A percentile compares a stretch with the other conserved stretches of the same genome.
These are phyloP conservation scores for Drosophila robusta DNA, from an alignment of 2,888 invertebrate genomes.

Conservation along the genomic window DNA sequence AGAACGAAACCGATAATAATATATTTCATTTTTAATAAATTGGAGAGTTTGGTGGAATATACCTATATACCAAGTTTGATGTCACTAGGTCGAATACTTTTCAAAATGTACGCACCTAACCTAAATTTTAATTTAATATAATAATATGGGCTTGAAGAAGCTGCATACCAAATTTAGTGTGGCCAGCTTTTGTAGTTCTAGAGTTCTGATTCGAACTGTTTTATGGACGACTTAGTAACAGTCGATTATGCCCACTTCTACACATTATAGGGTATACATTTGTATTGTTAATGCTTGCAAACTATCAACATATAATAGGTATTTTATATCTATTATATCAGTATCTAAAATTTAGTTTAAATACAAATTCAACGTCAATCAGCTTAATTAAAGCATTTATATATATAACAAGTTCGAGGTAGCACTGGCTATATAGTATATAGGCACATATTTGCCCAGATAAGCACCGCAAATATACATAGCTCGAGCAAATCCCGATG, in stretches of 20 bases:
- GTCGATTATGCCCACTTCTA: not conserved
- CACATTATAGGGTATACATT: not conserved
- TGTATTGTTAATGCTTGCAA: too few relatives aligned
- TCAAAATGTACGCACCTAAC: too few relatives aligned
- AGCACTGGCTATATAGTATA: constrained; percentile 1
- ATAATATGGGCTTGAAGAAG: too few relatives aligned
- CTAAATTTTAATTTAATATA: too few relatives aligned
- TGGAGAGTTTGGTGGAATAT: too few relatives aligned
- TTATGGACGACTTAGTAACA: not conserved
- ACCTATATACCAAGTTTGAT: too few relatives aligned
- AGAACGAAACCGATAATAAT: not conserved
- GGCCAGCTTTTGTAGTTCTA: not conserved
- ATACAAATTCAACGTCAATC: constrained; percentile 2
- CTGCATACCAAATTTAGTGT: not conserved
- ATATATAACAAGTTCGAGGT: not conserved
- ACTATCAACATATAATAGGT: not conserved
- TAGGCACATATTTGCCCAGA: constrained; percentile 18
- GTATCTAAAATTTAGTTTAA: not conserved
- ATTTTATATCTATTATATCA: not conserved
- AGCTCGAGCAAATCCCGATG: constrained; percentile 29
- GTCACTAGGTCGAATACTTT: too few relatives aligned
- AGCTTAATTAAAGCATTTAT: constrained; percentile 11
- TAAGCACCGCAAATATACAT: constrained; percentile 30
- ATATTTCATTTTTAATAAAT: too few relatives aligned
- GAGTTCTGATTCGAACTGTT: not conserved